Conservation (phyloP, 1,140 invertebrate genomes). For the Tetramorium alpestre region DNA sequence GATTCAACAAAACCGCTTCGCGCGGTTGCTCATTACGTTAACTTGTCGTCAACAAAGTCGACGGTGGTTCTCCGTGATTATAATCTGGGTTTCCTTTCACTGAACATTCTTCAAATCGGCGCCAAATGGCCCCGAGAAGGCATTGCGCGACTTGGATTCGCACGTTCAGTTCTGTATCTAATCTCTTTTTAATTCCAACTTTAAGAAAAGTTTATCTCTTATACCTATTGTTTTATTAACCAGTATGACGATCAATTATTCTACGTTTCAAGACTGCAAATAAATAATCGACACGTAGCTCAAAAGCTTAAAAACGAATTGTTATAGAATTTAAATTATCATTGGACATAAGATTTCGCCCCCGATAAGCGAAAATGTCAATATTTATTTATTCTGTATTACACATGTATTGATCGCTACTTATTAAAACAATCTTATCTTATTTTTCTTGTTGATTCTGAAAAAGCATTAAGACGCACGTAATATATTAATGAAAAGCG, state of each 20-base stretch:
- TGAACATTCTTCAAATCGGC: slow-evolving; percentile 69
- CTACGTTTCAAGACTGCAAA: not conserved
- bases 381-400: not conserved
- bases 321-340: not conserved
- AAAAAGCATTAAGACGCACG: not conserved
- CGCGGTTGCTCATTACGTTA: slow-evolving; percentile 50
- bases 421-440: not conserved
- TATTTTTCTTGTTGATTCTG: not conserved
- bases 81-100: slow-evolving; percentile 75
- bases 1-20: slow-evolving; percentile 4
- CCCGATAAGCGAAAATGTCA: not conserved
- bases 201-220: not conserved
- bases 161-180: not conserved
- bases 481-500: slow-evolving; percentile 23
- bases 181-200: not conserved
- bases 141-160: not conserved
- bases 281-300: not conserved
- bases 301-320: not conserved
- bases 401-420: not conserved
- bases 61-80: slow-evolving; percentile 24
- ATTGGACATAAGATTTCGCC: too few species aligned
- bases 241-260: not conserved
- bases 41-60: slow-evolving; percentile 52
- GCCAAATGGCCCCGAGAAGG: not conserved
- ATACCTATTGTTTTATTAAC: not conserved